Evolutionary conservation across 2,113 vertebrate species (phyloP).

Genomic region (Gobius niger): DNA sequence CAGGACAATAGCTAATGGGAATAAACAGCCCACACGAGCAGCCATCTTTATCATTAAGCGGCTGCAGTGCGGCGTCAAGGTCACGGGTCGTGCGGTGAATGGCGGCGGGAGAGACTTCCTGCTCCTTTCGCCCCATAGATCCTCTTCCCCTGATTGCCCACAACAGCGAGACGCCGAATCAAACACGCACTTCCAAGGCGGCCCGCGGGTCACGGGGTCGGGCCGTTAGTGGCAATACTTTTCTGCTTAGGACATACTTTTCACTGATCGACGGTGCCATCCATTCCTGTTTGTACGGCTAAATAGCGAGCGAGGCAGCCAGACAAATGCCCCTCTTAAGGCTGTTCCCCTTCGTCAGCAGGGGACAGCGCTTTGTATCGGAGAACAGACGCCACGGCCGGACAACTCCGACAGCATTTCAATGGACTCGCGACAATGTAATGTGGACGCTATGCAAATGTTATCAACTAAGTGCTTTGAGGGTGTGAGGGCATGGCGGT

Average conservation of each 20-base stretch:
- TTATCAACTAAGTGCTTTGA: neutral
- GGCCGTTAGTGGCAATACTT: slow-evolving; percentile 50
- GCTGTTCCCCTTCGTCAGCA: slow-evolving; percentile 48
- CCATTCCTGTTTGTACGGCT: slow-evolving; percentile 36
- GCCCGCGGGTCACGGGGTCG: slow-evolving; percentile 35
- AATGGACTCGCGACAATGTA: neutral
- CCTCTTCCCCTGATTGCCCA: slow-evolving; percentile 30
- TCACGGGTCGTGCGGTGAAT: slow-evolving; percentile 12
- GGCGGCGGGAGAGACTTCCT: neutral
- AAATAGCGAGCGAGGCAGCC: slow-evolving; percentile 2
- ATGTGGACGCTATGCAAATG: neutral
- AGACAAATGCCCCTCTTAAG: slow-evolving; percentile 31
- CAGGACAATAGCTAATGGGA: neutral
- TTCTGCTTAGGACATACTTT: slow-evolving; percentile 43
- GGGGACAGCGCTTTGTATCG: slow-evolving; percentile 19
- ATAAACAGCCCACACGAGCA: neutral
- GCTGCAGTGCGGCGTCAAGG: neutral
- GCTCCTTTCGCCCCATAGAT: neutral
- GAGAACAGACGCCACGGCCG: neutral
- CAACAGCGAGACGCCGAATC: slow-evolving; percentile 29
- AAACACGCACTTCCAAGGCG: slow-evolving; percentile 13
- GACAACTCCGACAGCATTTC: neutral
- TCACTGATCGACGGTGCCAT: slow-evolving; percentile 3
- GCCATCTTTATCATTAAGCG: slow-evolving; percentile 25
- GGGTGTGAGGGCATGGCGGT: too few species aligned